Percentiles rank a stretch among this genome's conserved stretches.
Conservation (phyloP, 2,113 vertebrate genomes). For the Piprites chloris region DNA sequence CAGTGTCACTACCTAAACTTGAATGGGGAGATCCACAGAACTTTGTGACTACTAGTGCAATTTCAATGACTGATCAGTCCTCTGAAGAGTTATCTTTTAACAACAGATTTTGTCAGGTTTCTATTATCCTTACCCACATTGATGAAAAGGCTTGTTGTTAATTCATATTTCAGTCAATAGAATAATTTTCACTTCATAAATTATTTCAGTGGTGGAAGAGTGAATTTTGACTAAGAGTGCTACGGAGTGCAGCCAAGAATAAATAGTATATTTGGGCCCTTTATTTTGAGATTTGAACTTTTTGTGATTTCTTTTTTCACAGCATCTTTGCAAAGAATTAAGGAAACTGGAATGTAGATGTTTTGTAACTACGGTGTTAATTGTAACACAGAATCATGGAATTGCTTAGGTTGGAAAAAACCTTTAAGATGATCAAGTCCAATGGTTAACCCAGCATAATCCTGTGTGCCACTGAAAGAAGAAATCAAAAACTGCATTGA, state of each 20-base stretch:
- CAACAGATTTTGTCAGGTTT: not conserved
- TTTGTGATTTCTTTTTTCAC: not conserved
- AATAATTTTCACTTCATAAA: not conserved
- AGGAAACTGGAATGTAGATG: not conserved
- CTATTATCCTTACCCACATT: not conserved
- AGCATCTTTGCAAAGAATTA: not conserved
- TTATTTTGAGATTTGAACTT: not conserved
- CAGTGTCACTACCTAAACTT: not conserved
- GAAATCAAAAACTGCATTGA: not conserved
- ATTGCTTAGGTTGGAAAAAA: not conserved
- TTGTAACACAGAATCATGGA: not conserved
- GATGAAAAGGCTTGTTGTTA: not conserved
- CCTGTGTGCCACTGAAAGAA: not conserved
- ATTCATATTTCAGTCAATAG: not conserved
- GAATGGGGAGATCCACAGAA: not conserved
- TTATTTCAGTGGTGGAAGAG: not conserved
- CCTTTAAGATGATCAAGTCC: not conserved
- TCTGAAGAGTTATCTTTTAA: not conserved
- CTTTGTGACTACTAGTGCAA: not conserved
- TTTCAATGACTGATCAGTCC: not conserved
- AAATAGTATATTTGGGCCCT: not conserved
- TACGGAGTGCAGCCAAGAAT: not conserved
- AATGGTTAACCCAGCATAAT: not conserved
- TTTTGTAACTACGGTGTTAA: not conserved
- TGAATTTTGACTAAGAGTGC: not conserved